A percentile compares a stretch with the other conserved stretches of the same genome.
phyloP scores from a whole-genome alignment of 2,888 invertebrate species.

The Lithophane leautieri region DNA sequence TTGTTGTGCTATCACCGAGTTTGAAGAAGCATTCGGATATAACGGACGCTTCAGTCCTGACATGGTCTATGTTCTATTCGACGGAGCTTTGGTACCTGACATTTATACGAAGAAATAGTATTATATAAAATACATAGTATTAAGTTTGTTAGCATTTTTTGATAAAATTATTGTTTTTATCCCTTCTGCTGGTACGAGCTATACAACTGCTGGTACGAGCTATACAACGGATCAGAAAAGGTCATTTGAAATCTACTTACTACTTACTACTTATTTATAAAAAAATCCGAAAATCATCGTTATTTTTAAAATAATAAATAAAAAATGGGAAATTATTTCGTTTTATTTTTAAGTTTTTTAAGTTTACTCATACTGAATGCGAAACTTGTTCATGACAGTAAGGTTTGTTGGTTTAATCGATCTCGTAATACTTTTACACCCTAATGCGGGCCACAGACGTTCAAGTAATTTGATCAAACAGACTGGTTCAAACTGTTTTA shows the following conservation, averaged over 20 bases:
- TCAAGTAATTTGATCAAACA: too few relatives aligned
- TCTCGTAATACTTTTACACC: too few relatives aligned
- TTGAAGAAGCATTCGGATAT: constrained; percentile 70
- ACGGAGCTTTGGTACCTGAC: constrained; percentile 2
- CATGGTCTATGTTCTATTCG: constrained; percentile 27
- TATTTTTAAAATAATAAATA: constrained; percentile 3
- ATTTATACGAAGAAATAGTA: constrained; percentile 3
- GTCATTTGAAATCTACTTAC: background rate
- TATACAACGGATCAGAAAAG: background rate
- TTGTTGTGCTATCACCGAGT: constrained; percentile 75
- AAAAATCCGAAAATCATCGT: background rate
- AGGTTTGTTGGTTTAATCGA: too few relatives aligned
- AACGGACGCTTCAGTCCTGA: constrained; percentile 58
- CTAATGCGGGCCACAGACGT: too few relatives aligned
- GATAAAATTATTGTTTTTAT: background rate
- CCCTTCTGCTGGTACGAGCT: background rate
- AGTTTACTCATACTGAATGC: background rate
- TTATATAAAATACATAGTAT: background rate
- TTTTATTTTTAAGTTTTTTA: background rate
- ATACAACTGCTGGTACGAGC: background rate
- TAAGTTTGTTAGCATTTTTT: background rate
- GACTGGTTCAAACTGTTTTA: too few relatives aligned
- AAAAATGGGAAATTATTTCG: background rate
- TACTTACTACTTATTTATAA: background rate
- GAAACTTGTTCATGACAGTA: background rate